Evolutionary conservation across 2,888 invertebrate species (phyloP).

Genomic region (Hypomecis atomaria): DNA sequence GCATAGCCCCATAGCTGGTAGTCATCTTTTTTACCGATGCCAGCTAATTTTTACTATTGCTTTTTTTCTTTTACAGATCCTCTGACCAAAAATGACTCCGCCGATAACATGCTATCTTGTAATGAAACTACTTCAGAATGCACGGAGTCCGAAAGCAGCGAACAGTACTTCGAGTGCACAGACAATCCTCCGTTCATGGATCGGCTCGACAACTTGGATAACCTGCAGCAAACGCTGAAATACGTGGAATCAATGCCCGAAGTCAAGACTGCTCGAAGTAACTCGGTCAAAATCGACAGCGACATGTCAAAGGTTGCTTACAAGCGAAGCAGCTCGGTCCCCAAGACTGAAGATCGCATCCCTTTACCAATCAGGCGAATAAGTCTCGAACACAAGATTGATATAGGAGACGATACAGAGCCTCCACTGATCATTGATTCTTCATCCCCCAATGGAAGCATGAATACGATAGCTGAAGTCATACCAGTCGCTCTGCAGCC

Average conservation of each 20-base stretch:
- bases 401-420: slow-evolving; percentile 80
- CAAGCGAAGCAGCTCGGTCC: slow-evolving; percentile 76
- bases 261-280: slow-evolving; percentile 58
- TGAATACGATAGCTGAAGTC: slow-evolving; percentile 79
- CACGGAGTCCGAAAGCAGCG: slow-evolving; percentile 81
- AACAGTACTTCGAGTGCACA: slow-evolving; percentile 79
- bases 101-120: slow-evolving; percentile 80
- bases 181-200: slow-evolving; percentile 70
- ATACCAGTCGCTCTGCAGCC: slow-evolving; percentile 76
- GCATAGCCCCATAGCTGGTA: too few relatives aligned
- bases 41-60: too few relatives aligned
- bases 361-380: slow-evolving; percentile 69
- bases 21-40: too few relatives aligned
- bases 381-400: slow-evolving; percentile 80
- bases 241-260: slow-evolving; percentile 65
- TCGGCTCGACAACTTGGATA: slow-evolving; percentile 66
- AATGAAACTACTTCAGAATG: slow-evolving; percentile 82
- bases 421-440: slow-evolving; percentile 79
- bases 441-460: slow-evolving; percentile 73
- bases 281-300: slow-evolving; percentile 67
- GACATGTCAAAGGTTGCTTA: slow-evolving; percentile 75
- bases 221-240: slow-evolving; percentile 60
- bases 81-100: slow-evolving; percentile 77
- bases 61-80: slow-evolving; percentile 57
- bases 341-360: slow-evolving; percentile 71